Evolutionary conservation across 2,888 invertebrate genomes (phyloP).

Genomic region (Acleris laterana): DNA sequence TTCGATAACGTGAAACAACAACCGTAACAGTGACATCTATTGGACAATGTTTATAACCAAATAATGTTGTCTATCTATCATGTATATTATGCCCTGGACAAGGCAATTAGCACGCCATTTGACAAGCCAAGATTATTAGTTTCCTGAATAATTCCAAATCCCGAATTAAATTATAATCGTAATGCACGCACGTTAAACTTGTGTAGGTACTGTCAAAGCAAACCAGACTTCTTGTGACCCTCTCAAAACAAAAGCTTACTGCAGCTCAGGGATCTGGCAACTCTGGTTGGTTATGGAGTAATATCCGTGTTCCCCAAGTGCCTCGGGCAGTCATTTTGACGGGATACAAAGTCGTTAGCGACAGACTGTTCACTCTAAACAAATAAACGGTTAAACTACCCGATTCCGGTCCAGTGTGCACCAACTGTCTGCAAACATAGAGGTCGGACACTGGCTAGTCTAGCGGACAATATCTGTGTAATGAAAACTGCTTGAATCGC

Average conservation of each 20-base stretch:
- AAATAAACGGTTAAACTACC: background rate
- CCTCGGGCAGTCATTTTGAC: slow-evolving; percentile 28
- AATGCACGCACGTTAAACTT: background rate
- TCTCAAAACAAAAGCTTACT: background rate
- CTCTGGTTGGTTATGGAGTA: slow-evolving; percentile 4
- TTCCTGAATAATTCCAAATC: slow-evolving; percentile 1
- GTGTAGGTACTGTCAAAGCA: slow-evolving; percentile 8
- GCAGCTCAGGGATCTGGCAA: background rate
- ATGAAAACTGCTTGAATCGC: background rate
- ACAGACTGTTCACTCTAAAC: background rate
- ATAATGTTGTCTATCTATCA: background rate
- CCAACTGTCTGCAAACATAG: background rate
- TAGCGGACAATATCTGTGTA: background rate
- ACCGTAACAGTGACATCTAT: too few relatives aligned
- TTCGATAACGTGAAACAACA: background rate
- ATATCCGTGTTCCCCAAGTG: slow-evolving; percentile 27
- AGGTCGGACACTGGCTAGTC: background rate
- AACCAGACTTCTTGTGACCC: background rate
- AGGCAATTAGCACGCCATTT: background rate
- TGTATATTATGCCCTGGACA: background rate
- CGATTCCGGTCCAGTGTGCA: background rate
- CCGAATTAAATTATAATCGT: slow-evolving; percentile 3
- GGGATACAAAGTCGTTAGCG: slow-evolving; percentile 1
- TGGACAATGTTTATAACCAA: background rate
- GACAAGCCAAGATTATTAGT: background rate